These are phyloP conservation scores for Sander vitreus DNA, from an alignment of 2,113 vertebrate genomes.

Conservation along the genomic window DNA sequence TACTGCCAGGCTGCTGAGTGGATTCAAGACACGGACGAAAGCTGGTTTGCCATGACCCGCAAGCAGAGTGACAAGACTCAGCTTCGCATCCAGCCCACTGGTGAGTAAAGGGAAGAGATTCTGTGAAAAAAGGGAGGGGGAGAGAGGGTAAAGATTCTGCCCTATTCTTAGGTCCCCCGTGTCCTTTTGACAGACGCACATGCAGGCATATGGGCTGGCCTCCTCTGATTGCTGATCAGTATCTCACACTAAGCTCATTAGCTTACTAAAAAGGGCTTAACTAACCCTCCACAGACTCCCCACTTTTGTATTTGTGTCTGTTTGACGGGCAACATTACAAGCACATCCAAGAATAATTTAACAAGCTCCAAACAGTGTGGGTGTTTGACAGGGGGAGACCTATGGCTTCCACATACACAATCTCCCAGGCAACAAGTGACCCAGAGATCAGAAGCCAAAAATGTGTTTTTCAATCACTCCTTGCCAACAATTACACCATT, in stretches of 20 bases:
- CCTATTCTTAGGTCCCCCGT: conserved; percentile 28
- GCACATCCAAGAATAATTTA: conserved; percentile 58
- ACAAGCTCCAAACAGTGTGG: conserved; percentile 31
- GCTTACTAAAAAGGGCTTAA: conserved; percentile 76
- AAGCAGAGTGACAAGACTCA: conserved; percentile 92
- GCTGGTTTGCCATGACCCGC: conserved; percentile 96
- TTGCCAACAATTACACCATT: conserved; percentile 16
- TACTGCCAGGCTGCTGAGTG: conserved; percentile 96
- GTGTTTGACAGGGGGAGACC: conserved; percentile 47
- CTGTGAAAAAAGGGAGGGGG: conserved; percentile 7
- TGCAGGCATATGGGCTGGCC: conserved; percentile 49
- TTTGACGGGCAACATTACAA: conserved; percentile 70
- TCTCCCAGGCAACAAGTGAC: conserved; percentile 50
- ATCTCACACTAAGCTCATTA: conserved; percentile 79
- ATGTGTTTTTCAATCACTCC: conserved; percentile 16
- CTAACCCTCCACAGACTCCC: conserved; percentile 69
- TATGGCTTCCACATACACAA: conserved; percentile 30
- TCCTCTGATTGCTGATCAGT: conserved; percentile 76
- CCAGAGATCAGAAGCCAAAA: conserved; percentile 48
- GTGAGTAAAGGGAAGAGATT: conserved; percentile 75
- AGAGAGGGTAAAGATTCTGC: conserved; percentile 24
- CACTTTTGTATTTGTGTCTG: conserved; percentile 70
- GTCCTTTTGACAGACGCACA: conserved; percentile 59
- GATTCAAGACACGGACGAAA: conserved; percentile 94
- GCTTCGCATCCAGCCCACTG: conserved; percentile 94